A percentile compares a stretch with the other conserved stretches of the same genome.
Evolutionary conservation across 2,888 invertebrate species (phyloP).

Genomic region (Nudaria mundana): DNA sequence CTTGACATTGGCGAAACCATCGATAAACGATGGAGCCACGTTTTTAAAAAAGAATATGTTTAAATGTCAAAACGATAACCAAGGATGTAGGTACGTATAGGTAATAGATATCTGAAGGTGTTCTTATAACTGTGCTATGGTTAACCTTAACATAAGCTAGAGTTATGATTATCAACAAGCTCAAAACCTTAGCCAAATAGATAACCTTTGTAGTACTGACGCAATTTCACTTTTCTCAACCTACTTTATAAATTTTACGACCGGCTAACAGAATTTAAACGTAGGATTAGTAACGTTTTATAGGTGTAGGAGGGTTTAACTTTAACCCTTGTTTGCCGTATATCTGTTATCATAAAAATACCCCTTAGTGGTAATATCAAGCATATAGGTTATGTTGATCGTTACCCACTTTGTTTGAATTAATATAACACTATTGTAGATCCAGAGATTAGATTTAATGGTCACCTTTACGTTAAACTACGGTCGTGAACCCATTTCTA

Average conservation of each 20-base stretch:
- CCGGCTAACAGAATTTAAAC: not conserved
- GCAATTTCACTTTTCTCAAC: not conserved
- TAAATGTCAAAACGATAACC: too few species aligned
- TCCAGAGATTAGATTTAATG: slow-evolving; percentile 3
- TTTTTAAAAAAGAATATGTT: too few species aligned
- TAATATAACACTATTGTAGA: not conserved
- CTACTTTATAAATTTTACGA: not conserved
- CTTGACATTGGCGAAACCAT: too few species aligned
- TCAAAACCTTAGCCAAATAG: not conserved
- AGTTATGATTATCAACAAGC: not conserved
- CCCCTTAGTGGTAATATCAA: slow-evolving; percentile 16
- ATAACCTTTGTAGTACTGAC: not conserved
- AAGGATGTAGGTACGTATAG: too few species aligned
- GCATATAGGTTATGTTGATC: slow-evolving; percentile 26
- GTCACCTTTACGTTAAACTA: too few species aligned
- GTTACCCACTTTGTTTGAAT: slow-evolving; percentile 20
- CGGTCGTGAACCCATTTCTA: too few species aligned
- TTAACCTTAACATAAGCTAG: too few species aligned
- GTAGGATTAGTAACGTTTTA: slow-evolving; percentile 17
- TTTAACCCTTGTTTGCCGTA: slow-evolving; percentile 19
- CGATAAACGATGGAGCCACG: too few species aligned
- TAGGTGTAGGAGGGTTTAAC: slow-evolving; percentile 20
- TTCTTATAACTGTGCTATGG: too few species aligned
- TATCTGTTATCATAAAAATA: slow-evolving; percentile 23
- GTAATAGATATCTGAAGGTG: too few species aligned